A percentile compares a stretch with the other conserved stretches of the same genome.
These are phyloP conservation scores for Eupithecia insigniata DNA, from an alignment of 2,888 invertebrate genomes.

Conservation along the genomic window DNA sequence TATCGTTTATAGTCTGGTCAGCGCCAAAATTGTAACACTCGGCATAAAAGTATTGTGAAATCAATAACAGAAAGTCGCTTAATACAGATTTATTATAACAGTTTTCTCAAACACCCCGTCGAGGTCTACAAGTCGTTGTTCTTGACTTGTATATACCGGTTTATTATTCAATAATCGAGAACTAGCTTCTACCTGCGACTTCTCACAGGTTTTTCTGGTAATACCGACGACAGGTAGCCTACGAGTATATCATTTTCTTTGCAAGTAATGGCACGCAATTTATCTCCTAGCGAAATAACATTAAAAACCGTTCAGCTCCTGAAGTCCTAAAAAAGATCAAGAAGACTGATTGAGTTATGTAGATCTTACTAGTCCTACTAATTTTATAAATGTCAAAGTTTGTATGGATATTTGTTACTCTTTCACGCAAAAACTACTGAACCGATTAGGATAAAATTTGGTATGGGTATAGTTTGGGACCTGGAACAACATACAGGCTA, in stretches of 20 bases:
- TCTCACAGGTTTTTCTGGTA: not conserved
- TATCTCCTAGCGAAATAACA: not conserved
- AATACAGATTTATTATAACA: constrained; percentile 10
- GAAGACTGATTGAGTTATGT: too few species aligned
- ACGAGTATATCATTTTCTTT: not conserved
- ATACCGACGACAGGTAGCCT: not conserved
- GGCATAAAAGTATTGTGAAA: constrained; percentile 42
- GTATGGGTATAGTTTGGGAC: too few species aligned
- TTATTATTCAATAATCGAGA: constrained; percentile 2
- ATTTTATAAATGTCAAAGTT: too few species aligned
- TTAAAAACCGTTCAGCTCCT: not conserved
- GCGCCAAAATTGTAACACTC: constrained; percentile 9
- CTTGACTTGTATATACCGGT: constrained; percentile 9
- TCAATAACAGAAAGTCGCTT: constrained; percentile 41
- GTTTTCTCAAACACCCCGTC: not conserved
- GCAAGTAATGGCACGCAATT: too few species aligned
- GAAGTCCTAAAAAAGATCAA: too few species aligned
- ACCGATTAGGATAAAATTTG: too few species aligned
- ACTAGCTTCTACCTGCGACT: not conserved
- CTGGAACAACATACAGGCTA: too few species aligned
- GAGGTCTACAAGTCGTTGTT: constrained; percentile 1
- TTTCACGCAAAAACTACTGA: too few species aligned
- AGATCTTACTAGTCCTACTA: too few species aligned
- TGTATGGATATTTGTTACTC: too few species aligned
- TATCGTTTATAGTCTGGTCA: not conserved